Evolutionary conservation across 2,888 invertebrate species (phyloP).

Genomic region (Thelaira solivaga): DNA sequence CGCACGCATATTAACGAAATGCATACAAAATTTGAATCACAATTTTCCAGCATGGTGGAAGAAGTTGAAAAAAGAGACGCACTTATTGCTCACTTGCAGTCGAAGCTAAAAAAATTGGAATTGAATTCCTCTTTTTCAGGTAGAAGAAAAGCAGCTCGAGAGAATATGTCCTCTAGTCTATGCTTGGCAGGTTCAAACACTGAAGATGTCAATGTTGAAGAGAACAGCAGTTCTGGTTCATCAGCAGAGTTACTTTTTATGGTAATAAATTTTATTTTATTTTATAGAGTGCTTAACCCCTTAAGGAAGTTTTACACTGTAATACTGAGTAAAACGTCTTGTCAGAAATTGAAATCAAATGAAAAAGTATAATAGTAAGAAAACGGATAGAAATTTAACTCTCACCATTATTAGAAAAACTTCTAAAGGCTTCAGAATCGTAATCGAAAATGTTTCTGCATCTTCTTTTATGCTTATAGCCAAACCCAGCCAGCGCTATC

Average conservation of each 20-base stretch:
- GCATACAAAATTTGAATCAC: conserved; percentile 84
- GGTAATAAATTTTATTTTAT: conserved; percentile 67
- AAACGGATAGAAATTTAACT: too few relatives aligned
- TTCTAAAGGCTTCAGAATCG: too few relatives aligned
- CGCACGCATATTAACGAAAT: conserved; percentile 85
- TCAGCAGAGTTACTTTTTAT: conserved; percentile 77
- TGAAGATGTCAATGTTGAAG: conserved; percentile 67
- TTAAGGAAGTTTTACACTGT: too few relatives aligned
- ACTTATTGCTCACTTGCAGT: conserved; percentile 87
- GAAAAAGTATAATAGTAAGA: too few relatives aligned
- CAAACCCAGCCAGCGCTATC: too few relatives aligned
- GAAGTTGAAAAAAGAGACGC: conserved; percentile 89
- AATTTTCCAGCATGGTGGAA: conserved; percentile 86
- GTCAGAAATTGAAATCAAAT: too few relatives aligned
- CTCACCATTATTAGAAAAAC: too few relatives aligned
- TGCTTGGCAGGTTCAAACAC: conserved; percentile 53
- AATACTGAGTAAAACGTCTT: too few relatives aligned
- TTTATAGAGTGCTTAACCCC: too few relatives aligned
- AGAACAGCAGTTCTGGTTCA: conserved; percentile 74
- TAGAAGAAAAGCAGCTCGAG: conserved; percentile 54
- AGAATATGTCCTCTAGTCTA: not conserved
- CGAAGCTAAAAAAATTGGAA: conserved; percentile 83
- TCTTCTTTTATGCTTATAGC: too few relatives aligned
- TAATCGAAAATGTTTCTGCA: too few relatives aligned
- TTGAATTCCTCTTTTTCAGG: conserved; percentile 44